Base-by-base conservation (phyloP, 2,797 vertebrate genomes). In the Pteropus rufus region DNA sequence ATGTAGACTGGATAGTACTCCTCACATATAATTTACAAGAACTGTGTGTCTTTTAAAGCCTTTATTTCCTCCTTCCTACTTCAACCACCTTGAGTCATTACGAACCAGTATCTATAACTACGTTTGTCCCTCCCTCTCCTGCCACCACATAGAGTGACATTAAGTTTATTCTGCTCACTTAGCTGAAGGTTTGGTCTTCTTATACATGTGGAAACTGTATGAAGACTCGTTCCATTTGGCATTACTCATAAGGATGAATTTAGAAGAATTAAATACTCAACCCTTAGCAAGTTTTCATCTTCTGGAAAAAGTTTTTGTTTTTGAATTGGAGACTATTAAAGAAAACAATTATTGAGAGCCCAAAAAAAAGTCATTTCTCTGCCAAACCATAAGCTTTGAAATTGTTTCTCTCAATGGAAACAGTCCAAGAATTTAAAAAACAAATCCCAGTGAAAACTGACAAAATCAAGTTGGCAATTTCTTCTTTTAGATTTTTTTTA, bases 301-400 rank as follows among this genome's bases (percentile, higher is more conserved):
- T 88, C 89, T 54, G 41, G 10, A 70, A 60, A 49, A 92, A 93
- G 77, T 60, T 97, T 91, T 82, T 95, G 34, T 64, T 96, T 89
- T 96, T 89, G 39, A 93, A 95, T 96, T 84, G 41, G 44, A 85
- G 16, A 83, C 56, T 94, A 85, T 89, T 82, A 93, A 97, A 95
- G 56, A 85, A 97, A 94, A 97, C 52, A 96, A 97, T 93, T 88
- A 95, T 87, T 90, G 77, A 24, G 36, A 10, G 94, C 89, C n/a
- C 49, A 49, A 49, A 62, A 62, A 96, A 91, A 81, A 67, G 29
- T 34, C 26, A 29, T 95, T 84, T 91, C 19, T 29, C 64, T 96
- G 79, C 75, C 95, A 96, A 97, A 84, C 60, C 39, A 65, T 89
- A 96, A 93, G 80, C n/a, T 96, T 6, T 85, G 49, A 84, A 76